These are phyloP conservation scores for Alligator mississippiensis DNA, from an alignment of 2,113 vertebrate species.

Conservation along the genomic window DNA sequence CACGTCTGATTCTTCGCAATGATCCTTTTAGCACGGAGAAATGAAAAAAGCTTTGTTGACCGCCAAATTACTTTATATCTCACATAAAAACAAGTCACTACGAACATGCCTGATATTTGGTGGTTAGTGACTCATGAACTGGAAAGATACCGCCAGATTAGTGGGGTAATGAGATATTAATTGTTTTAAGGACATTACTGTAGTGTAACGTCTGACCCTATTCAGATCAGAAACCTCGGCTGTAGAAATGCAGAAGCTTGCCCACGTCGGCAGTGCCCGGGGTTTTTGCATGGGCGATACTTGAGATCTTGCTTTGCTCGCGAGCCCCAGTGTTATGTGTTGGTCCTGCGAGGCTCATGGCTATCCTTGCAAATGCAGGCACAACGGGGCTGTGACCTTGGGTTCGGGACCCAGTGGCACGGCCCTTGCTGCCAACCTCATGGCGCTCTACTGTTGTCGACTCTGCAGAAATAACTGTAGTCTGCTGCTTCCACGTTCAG, in stretches of 20 bases:
- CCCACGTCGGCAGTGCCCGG: too few species aligned
- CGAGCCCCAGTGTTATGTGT: too few species aligned
- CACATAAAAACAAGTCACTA: constrained; percentile 14
- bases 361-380: too few species aligned
- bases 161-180: accelerated
- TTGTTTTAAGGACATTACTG: accelerated
- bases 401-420: too few species aligned
- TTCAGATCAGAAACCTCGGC: too few species aligned
- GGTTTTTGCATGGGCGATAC: too few species aligned
- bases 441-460: not conserved
- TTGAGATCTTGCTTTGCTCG: too few species aligned
- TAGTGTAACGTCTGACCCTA: too few species aligned
- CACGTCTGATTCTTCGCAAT: constrained; percentile 29
- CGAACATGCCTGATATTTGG: not conserved
- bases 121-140: not conserved
- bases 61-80: not conserved
- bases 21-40: constrained; percentile 20
- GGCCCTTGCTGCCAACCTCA: not conserved
- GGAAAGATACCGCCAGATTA: not conserved
- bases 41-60: constrained; percentile 5
- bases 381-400: too few species aligned
- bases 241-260: too few species aligned
- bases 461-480: accelerated
- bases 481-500: accelerated
- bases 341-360: too few species aligned